A percentile compares a stretch with the other conserved stretches of the same genome.
Evolutionary conservation across 2,113 vertebrate genomes (phyloP).

Genomic region (Terrapene triunguis): DNA sequence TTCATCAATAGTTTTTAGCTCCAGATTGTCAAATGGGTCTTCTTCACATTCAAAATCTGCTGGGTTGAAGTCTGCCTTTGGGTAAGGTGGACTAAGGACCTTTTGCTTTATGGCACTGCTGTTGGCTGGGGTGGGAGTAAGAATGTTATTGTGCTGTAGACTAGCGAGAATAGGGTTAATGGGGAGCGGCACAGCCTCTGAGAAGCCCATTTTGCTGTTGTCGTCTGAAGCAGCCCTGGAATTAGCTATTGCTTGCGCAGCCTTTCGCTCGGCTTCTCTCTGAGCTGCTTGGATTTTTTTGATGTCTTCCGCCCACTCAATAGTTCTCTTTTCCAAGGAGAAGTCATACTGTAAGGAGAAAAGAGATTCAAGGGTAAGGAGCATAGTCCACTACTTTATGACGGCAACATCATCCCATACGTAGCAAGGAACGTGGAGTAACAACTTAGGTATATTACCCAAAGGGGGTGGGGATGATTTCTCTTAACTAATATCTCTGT

Average conservation of each 20-base stretch:
- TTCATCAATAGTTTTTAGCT: conserved; percentile 96
- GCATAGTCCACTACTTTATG: neutral
- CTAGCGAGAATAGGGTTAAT: conserved; percentile 93
- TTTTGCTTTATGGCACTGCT: conserved; percentile 82
- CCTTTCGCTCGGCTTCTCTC: conserved; percentile 77
- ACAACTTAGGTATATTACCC: neutral
- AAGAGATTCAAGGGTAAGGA: neutral
- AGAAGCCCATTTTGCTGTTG: conserved; percentile 67
- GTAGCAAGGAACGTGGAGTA: neutral
- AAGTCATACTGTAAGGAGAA: conserved; percentile 91
- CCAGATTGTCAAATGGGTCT: conserved; percentile 96
- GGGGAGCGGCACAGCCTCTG: conserved; percentile 82
- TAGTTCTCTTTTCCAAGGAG: conserved; percentile 90
- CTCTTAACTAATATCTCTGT: neutral
- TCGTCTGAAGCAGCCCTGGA: conserved; percentile 70
- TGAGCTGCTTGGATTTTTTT: conserved; percentile 87
- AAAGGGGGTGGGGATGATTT: neutral
- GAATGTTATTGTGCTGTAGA: conserved; percentile 92
- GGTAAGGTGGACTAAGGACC: conserved; percentile 84
- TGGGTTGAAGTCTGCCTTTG: conserved; percentile 90
- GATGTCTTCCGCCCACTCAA: conserved; percentile 89
- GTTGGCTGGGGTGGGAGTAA: conserved; percentile 93
- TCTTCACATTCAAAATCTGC: conserved; percentile 98
- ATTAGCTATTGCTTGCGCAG: conserved; percentile 72
- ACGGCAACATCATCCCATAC: neutral